Evolutionary conservation across 35 echinoderm and acorn worm species (phyloP).

Genomic region (Strongylocentrotus purpuratus): DNA sequence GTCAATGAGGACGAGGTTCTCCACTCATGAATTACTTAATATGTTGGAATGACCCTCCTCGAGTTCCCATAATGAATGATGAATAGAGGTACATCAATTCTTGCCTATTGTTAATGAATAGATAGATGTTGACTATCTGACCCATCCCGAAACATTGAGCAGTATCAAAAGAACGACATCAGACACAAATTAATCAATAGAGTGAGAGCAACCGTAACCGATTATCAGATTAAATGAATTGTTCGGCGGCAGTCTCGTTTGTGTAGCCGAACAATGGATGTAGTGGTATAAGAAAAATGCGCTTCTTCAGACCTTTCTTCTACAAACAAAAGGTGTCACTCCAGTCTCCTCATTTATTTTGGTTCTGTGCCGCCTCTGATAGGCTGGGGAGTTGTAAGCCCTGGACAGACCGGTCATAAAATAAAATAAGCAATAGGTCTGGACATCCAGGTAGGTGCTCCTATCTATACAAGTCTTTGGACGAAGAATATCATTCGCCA

Average conservation of each 20-base stretch:
- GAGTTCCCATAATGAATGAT: neutral
- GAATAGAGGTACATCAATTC: neutral
- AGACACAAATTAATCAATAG: neutral
- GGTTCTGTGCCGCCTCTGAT: neutral
- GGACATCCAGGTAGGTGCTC: neutral
- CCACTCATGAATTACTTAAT: neutral
- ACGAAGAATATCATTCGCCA: neutral
- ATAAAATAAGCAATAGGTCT: neutral
- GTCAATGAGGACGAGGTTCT: neutral
- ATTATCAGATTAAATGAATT: slow-evolving; percentile 38
- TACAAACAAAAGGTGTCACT: slow-evolving; percentile 31
- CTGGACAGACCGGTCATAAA: neutral
- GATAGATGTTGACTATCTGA: neutral
- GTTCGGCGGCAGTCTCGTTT: neutral
- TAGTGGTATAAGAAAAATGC: slow-evolving; percentile 13
- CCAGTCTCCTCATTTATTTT: neutral
- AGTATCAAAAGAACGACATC: neutral
- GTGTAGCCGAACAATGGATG: neutral
- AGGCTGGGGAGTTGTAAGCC: neutral
- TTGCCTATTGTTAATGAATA: neutral
- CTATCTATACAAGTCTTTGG: neutral
- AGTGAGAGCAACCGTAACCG: slow-evolving; percentile 14
- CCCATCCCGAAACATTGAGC: neutral
- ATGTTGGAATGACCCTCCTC: slow-evolving; percentile 5
- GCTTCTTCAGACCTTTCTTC: neutral